Percentiles rank a stretch among this genome's conserved stretches.
phyloP scores from a whole-genome alignment of 2,113 vertebrate species.

The Symphodus melops region DNA sequence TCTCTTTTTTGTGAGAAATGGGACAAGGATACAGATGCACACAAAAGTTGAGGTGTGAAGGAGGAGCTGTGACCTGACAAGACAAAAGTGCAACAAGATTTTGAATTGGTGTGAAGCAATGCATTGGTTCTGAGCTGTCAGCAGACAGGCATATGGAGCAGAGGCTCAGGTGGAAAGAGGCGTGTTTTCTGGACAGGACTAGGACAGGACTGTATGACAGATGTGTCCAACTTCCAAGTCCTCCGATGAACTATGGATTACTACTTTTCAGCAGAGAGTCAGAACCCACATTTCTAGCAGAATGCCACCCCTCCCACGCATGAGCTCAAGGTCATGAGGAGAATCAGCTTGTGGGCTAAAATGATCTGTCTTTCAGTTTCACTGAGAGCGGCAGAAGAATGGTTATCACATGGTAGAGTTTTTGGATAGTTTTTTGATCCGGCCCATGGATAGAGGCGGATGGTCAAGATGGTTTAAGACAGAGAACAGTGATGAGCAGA shows the following conservation, averaged over 20 bases:
- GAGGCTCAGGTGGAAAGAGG: constrained; percentile 64
- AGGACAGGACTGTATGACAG: constrained; percentile 27
- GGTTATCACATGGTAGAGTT: neutral
- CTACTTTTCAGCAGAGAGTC: neutral
- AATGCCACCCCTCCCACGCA: neutral
- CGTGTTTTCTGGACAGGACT: constrained; percentile 22
- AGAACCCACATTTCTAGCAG: constrained; percentile 8
- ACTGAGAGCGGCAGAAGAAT: constrained; percentile 17
- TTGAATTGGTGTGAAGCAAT: constrained; percentile 71
- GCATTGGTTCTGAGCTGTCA: constrained; percentile 53
- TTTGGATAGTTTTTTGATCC: neutral
- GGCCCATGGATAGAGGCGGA: constrained; percentile 7
- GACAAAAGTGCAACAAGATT: constrained; percentile 41
- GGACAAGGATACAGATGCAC: neutral
- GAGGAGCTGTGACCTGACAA: constrained; percentile 46
- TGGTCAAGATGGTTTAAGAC: constrained; percentile 25
- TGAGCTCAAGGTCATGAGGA: constrained; percentile 50
- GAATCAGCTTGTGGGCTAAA: constrained; percentile 8
- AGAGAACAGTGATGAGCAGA: constrained; percentile 40
- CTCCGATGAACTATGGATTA: constrained; percentile 23
- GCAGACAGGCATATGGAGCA: constrained; percentile 8
- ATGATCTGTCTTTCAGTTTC: neutral
- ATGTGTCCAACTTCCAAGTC: constrained; percentile 4
- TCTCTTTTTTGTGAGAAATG: neutral
- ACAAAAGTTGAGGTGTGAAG: constrained; percentile 32